Percentiles rank a stretch among this genome's conserved stretches.
Conservation (phyloP, 2,113 vertebrate genomes). For the Gorilla gorilla region DNA sequence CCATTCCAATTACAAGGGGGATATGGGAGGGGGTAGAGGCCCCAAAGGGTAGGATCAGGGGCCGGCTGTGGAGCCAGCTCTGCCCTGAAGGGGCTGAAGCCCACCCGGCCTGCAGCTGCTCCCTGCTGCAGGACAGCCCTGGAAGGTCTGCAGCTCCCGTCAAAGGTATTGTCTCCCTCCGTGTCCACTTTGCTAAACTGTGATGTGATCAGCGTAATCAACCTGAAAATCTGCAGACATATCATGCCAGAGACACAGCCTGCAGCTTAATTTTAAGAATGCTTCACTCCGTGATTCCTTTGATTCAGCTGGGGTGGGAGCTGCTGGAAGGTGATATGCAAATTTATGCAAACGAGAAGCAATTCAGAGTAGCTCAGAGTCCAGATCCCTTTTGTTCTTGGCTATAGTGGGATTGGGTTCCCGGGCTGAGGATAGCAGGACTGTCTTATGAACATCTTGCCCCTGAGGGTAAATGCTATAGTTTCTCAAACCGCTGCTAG, state of each 20-base stretch:
- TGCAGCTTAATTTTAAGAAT: background rate
- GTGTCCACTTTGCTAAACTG: background rate
- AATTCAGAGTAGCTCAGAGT: background rate
- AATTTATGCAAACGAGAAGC: background rate
- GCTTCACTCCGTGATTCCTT: background rate
- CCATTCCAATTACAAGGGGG: no score
- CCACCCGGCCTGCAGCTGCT: background rate
- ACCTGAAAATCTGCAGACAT: background rate
- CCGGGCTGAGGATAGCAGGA: background rate
- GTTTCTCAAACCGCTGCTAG: background rate
- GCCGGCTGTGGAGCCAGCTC: background rate
- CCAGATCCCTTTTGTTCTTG: background rate
- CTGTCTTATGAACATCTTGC: background rate
- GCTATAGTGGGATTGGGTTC: background rate
- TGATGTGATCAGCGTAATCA: background rate
- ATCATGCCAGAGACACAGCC: rapidly evolving
- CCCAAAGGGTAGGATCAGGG: background rate
- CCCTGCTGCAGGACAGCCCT: background rate
- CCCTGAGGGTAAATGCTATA: background rate
- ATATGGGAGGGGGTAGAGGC: background rate
- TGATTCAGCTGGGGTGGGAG: no score
- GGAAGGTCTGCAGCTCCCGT: background rate
- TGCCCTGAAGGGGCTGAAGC: background rate
- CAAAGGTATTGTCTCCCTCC: background rate
- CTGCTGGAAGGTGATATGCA: background rate